Evolutionary conservation across 2,797 vertebrate genomes (phyloP), one percentile per base, ranked within the genome.

Genomic region (Mastacembelus armatus): DNA sequence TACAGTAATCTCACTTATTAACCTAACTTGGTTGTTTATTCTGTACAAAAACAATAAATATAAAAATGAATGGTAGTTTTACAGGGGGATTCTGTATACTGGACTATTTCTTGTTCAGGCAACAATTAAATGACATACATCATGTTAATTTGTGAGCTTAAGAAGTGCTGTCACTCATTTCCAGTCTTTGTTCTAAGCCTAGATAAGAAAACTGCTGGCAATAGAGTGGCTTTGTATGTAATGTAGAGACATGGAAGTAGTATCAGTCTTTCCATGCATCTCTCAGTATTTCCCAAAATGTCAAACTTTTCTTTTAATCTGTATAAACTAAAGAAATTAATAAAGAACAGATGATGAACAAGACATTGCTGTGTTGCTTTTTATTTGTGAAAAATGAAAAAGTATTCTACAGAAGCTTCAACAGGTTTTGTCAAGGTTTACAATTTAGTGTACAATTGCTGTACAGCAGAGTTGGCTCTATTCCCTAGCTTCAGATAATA

Each of bases 401-500:
- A 70, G 27, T 36, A 59, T 32, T 77, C 92, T 94, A 93, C 81
- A 78, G 84, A 93, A 93, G 92, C 93, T 93, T 94, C 89, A 93
- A 87, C 92, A 64, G 10, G 22, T 78, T 83, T 30, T 74, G 18
- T 83, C 44, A 65, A 79, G 38, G 59, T 80, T 80, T 78, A 83
- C 81, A 82, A 58, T 75, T n/a, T n/a, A n/a, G n/a, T n/a, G 14
- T 39, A 26, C 43, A 14, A 12, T 77, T 62, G 65, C 57, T 84
- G 77, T 86, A 85, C 80, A 87, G 32, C 51, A 69, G 50, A 9
- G n/a, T 56, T 38, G 32, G 27, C 78, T 80, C 50, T 75, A 56
- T 72, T 52, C 63, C 36, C 38, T 18, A 63, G 50, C 50, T 54
- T 58, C 21, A 43, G 4, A 69, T 24, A 36, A 42, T 30, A 47